Base-by-base conservation (phyloP, 1,140 invertebrate genomes). In the Cydia amplana region DNA sequence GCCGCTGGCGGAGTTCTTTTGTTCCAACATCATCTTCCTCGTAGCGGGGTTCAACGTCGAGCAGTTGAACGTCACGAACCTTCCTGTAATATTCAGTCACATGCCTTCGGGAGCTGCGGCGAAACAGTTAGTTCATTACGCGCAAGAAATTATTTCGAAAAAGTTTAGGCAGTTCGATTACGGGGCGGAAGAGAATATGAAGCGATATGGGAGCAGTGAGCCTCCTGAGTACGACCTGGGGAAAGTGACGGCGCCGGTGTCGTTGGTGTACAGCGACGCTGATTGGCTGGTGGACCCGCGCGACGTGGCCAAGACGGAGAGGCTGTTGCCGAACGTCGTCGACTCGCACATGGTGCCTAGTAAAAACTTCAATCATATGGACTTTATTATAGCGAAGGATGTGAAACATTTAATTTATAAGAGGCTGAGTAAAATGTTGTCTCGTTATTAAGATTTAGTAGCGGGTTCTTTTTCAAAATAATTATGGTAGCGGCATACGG, bases 51-150 rank as follows among this genome's bases (percentile, higher is more conserved):
- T 78, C 32, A 75, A 82, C 20, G 70, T 74, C 10, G 25, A 36
- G 4, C 81, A 84, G 67, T 2, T 78, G 18, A 79, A 84, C 49
- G 23, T 77, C 93, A 95, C 95, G 0, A 94, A 96, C 80, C 81
- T 96, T 1, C 94, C 96, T 0, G 95, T 97, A 0, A 95, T 97
- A 75, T 91, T 96, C 67, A 94, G 94, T 1, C 96, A 98, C 82
- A 93, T 94, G n/a, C 97, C 97, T 4, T 95, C 96, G 6, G 97
- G 96, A 23, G 94, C 96, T 1, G 96, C 96, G 1, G 94, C 95
- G 63, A 95, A 95, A 82, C 96, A 97, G 84, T 83, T 97, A 10
- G 89, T 96, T 28, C 96, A 97, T 83, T 96, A 94, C 79, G 94
- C 93, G 0, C 96, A 96, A 83, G 90, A 93, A n/a, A 91, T 93